Evolutionary conservation across 2,797 vertebrate species (phyloP).

Genomic region (Tamandua tetradactyla): DNA sequence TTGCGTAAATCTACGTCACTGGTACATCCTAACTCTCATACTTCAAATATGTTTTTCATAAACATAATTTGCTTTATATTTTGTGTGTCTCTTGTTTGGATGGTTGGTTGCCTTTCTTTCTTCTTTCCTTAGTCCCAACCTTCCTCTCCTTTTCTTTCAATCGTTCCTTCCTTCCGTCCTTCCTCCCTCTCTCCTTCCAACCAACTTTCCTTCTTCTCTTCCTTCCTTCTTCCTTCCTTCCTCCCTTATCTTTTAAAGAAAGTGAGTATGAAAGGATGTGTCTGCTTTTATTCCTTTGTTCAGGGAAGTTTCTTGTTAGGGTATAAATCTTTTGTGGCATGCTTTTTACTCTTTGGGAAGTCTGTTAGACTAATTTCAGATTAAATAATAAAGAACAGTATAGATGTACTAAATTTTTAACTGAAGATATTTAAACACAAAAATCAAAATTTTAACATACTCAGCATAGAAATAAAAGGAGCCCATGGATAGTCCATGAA

Average conservation of each 20-base stretch:
- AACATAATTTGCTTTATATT: not conserved
- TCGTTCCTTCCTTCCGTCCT: too few species aligned
- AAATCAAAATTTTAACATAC: not conserved
- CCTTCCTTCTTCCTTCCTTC: too few species aligned
- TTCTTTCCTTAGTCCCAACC: too few species aligned
- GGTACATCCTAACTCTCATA: not conserved
- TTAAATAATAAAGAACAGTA: not conserved
- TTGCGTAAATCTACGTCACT: not conserved
- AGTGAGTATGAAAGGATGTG: not conserved
- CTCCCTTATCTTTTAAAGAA: too few species aligned
- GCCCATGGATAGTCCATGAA: not conserved
- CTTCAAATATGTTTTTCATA: not conserved
- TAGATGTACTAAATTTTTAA: not conserved
- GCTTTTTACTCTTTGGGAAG: not conserved
- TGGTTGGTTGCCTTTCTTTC: not conserved
- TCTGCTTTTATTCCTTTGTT: not conserved
- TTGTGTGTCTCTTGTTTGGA: not conserved
- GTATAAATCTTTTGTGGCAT: not conserved
- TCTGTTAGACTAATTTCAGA: not conserved
- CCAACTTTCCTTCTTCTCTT: too few species aligned
- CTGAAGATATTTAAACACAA: not conserved
- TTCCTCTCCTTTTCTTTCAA: fast-evolving
- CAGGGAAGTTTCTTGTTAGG: not conserved
- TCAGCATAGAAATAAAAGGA: not conserved
- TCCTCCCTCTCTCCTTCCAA: too few species aligned